Base-by-base conservation (phyloP, 92 coral and sea anemone species). In the Palythoa grandiflora region DNA sequence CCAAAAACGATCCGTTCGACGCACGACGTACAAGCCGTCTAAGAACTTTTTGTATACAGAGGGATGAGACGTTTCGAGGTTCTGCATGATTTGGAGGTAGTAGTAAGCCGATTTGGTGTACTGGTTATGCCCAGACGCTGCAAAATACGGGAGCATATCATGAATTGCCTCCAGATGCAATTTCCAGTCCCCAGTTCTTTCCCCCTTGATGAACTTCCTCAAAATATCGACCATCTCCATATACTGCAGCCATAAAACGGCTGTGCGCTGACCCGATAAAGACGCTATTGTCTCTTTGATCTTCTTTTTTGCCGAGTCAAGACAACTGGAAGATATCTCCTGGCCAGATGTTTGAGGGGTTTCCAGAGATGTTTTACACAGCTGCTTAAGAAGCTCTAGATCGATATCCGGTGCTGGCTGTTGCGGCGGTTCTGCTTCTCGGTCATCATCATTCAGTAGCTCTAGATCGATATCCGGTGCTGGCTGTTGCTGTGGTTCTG, bases 1-100 rank as follows among this genome's bases (percentile, higher is more conserved):
- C 93, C 90, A 86, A 83, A 65, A 84, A 21, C 85, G 89, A 66
- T 89, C 89, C 59, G 89, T 89, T 11, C 85, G 13, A 10, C 92
- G 80, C 57, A 52, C 89, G 38, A 75, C 88, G 77, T 89, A 88
- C 14, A 59, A 28, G 17, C 92, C 92, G 52, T 77, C 60, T 53
- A 11, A 38, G 54, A 84, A 89, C 17, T 68, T 51, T 13, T 28
- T 40, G 60, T 84, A 40, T 2, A 84, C 79, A 6, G 9, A 37
- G n/a, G 79, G 88, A 9, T 71, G 65, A 9, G 13, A 35, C 79
- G 15, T 57, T 17, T 57, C 5, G 16, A 57, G 65, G 68, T 89
- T 86, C n/a, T 84, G 73, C 92, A 86, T 90, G 17, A 50, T 11
- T 44, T 90, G 92, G 36, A 59, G 81, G 70, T 90, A 79, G 21